Evolutionary conservation across 1,140 invertebrate species (phyloP).

Genomic region (Lepidostoma basale): DNA sequence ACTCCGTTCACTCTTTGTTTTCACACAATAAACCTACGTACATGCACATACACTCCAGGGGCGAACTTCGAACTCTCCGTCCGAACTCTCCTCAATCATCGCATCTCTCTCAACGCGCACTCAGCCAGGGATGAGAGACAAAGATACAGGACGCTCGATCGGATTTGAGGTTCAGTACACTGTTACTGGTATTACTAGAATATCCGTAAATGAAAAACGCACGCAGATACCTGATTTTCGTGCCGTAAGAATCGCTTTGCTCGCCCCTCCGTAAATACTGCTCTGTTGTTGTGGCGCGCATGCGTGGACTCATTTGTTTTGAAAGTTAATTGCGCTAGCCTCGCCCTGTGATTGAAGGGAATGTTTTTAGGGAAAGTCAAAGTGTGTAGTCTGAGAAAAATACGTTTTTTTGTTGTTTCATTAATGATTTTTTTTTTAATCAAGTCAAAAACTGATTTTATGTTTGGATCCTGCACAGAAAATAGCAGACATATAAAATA

Average conservation of each 20-base stretch:
- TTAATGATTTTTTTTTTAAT: too few species aligned
- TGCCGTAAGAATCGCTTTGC: slow-evolving; percentile 10
- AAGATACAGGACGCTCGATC: slow-evolving; percentile 7
- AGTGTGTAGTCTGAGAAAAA: too few species aligned
- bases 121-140: not conserved
- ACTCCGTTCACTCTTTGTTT: slow-evolving; percentile 44
- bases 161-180: not conserved
- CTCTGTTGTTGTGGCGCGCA: not conserved
- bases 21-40: slow-evolving; percentile 33
- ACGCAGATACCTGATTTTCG: slow-evolving; percentile 6
- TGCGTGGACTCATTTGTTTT: slow-evolving; percentile 14
- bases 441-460: too few species aligned
- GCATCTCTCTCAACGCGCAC: not conserved
- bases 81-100: slow-evolving; percentile 43
- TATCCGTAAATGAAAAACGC: slow-evolving; percentile 12
- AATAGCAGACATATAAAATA: too few species aligned
- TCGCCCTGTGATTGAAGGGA: not conserved
- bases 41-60: slow-evolving; percentile 47
- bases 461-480: too few species aligned
- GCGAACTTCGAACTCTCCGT: slow-evolving; percentile 47
- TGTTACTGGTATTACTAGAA: not conserved
- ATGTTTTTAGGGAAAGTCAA: not conserved
- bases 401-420: too few species aligned
- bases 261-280: not conserved
- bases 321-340: not conserved